Base-by-base conservation (phyloP, 2,797 vertebrate genomes). In the Melanotaenia parkinsoni region DNA sequence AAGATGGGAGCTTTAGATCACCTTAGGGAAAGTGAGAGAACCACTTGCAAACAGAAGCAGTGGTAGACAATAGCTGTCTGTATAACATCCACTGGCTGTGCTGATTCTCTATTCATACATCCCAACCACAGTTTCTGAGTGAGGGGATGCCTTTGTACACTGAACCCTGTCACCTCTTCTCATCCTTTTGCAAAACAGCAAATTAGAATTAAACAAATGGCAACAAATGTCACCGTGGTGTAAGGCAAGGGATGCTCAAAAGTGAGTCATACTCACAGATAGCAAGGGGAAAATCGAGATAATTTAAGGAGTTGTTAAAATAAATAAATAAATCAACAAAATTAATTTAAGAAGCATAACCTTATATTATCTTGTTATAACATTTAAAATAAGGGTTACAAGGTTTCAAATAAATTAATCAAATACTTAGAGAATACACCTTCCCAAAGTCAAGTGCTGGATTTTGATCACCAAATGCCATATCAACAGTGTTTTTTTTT, bases 61-160 rank as follows among this genome's bases (percentile, higher is more conserved):
- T 80, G 76, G 83, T 77, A 85, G 74, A 94, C 93, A 94, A 93
- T 92, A 79, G 89, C 74, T 79, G 80, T 80, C 82, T 93, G 88
- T 93, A 62, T 90, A 70, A 83, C 75, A 83, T 83, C 80, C 78
- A 82, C 79, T 80, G 83, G 76, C 82, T 74, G 62, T 78, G 89
- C 87, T 92, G 89, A 85, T 81, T 54, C 85, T 85, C 83, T 84
- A 91, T 91, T 94, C 90, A 93, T 91, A 71, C 83, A 83, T 88
- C 88, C 84, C 79, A 18, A 84, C 86, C 85, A 83, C 90, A 83
- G 86, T 77, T 86, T 83, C 81, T 79, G 81, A 89, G 77, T 86
- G 84, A 87, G 81, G 83, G 82, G 79, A 65, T 4, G 51, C 81
- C 91, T 93, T 92, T 94, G 91, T 93, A 57, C 75, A 67, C 75